Conservation (phyloP, 2,797 vertebrate genomes). For the Thamnophis elegans region DNA sequence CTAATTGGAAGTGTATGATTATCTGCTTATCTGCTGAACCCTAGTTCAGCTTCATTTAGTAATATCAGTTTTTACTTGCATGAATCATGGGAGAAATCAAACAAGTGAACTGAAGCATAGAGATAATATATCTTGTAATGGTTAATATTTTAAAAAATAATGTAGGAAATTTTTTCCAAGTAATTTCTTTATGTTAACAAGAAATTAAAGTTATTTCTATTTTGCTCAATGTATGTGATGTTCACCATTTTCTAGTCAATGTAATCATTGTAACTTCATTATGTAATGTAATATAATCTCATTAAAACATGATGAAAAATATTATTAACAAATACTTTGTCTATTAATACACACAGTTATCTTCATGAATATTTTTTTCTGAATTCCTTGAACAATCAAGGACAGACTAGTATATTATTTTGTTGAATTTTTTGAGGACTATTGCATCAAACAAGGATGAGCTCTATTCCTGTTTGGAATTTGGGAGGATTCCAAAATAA, state of each 20-base stretch:
- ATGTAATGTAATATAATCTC: not conserved
- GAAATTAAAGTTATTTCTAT: not conserved
- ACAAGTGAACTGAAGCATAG: not conserved
- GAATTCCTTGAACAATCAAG: not conserved
- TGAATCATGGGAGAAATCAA: not conserved
- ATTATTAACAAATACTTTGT: not conserved
- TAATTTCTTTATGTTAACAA: not conserved
- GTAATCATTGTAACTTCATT: not conserved
- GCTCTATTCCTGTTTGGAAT: not conserved
- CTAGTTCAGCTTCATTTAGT: constrained; percentile 34
- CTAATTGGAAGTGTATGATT: constrained; percentile 56
- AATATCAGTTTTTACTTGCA: constrained; percentile 4
- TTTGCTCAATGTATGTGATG: not conserved
- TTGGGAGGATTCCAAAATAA: not conserved
- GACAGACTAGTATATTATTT: not conserved
- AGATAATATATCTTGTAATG: not conserved
- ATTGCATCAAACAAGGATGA: not conserved
- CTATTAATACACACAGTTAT: not conserved
- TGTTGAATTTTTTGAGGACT: not conserved
- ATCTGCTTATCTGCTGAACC: too few species aligned
- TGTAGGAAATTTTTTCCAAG: not conserved
- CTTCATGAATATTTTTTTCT: not conserved
- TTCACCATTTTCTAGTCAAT: not conserved
- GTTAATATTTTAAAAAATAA: not conserved
- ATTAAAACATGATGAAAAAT: not conserved